These are phyloP conservation scores for Falco cherrug DNA, from an alignment of 2,797 vertebrate species.

Conservation along the genomic window DNA sequence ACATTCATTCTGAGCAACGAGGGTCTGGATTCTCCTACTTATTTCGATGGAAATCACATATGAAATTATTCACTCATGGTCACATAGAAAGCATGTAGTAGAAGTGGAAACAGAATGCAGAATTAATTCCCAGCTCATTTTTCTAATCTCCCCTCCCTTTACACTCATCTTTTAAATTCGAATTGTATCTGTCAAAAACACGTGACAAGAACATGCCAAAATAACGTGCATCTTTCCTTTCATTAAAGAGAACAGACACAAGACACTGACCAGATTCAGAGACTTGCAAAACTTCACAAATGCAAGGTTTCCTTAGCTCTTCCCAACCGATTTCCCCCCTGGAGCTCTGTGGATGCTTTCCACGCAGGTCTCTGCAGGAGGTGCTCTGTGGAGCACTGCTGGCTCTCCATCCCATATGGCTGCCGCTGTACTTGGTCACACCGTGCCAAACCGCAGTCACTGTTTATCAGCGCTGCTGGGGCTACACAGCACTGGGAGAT, in stretches of 20 bases:
- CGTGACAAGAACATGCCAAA: background rate
- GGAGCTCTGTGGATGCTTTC: background rate
- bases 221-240: background rate
- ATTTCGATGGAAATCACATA: background rate
- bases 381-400: background rate
- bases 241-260: background rate
- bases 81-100: background rate
- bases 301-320: background rate
- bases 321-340: background rate
- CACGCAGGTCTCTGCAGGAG: rapidly evolving
- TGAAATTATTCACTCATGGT: background rate
- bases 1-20: background rate
- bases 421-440: background rate
- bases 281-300: background rate
- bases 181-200: background rate
- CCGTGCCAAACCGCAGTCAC: background rate
- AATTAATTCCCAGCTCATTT: background rate
- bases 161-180: background rate
- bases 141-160: background rate
- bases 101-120: background rate
- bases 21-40: background rate
- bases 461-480: background rate
- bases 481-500: background rate
- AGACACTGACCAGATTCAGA: background rate
- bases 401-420: background rate